Evolutionary conservation across 2,797 vertebrate genomes (phyloP).

Genomic region (Tamandua tetradactyla): DNA sequence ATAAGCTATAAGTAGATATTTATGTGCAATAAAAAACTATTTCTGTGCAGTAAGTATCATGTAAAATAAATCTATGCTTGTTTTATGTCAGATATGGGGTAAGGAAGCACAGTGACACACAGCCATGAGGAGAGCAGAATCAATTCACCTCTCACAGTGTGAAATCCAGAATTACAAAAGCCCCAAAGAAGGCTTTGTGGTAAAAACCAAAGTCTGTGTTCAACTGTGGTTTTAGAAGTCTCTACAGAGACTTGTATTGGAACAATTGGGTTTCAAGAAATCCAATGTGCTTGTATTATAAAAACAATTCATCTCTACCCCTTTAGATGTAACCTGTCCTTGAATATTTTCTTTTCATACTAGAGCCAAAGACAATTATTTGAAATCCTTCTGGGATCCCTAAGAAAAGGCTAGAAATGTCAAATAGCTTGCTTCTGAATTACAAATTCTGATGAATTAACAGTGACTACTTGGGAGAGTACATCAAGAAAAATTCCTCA

Average conservation of each 20-base stretch:
- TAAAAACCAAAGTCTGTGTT: neutral
- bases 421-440: constrained; percentile 48
- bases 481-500: constrained; percentile 30
- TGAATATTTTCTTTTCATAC: constrained; percentile 16
- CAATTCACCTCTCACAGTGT: neutral
- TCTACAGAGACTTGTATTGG: neutral
- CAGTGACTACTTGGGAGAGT: constrained; percentile 41
- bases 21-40: neutral
- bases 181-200: neutral
- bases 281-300: neutral
- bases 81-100: neutral
- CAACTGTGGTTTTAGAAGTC: neutral
- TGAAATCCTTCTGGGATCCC: neutral
- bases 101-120: neutral
- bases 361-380: constrained; percentile 16
- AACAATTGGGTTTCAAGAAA: neutral
- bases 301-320: neutral
- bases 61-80: neutral
- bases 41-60: too few relatives aligned
- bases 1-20: neutral
- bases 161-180: neutral
- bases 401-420: neutral
- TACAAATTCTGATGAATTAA: constrained; percentile 34
- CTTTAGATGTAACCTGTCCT: neutral
- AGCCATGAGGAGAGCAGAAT: neutral